Percentiles rank a stretch among this genome's conserved stretches.
Conservation (phyloP, 2,888 invertebrate genomes). For the Toxonevra muliebris region DNA sequence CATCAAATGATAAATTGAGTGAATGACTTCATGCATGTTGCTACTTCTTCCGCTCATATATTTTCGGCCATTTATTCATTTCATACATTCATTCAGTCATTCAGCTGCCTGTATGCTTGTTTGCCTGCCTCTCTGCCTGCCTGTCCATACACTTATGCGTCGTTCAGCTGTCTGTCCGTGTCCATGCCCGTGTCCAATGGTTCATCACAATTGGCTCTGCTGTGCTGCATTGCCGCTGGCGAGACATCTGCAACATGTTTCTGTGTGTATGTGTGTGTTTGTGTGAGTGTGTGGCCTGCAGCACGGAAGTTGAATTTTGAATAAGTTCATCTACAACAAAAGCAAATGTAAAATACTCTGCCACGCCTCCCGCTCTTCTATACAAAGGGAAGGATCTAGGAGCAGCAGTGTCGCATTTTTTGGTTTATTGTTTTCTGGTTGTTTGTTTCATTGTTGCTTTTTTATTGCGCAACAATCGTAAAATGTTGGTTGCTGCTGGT, state of each 20-base stretch:
- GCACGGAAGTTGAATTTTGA: slow-evolving; percentile 40
- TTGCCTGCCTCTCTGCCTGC: too few species aligned
- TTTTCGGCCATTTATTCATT: slow-evolving; percentile 22
- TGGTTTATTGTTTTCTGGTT: not conserved
- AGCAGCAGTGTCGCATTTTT: too few species aligned
- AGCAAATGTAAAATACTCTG: too few species aligned
- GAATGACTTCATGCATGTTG: slow-evolving; percentile 63
- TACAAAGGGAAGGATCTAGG: slow-evolving; percentile 1
- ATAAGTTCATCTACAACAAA: slow-evolving; percentile 35
- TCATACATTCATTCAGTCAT: slow-evolving; percentile 6
- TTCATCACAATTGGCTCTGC: slow-evolving; percentile 43
- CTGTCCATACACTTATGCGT: not conserved
- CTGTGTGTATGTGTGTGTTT: slow-evolving; percentile 33
- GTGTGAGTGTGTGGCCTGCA: slow-evolving; percentile 14
- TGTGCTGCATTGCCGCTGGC: slow-evolving; percentile 45
- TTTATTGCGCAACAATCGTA: slow-evolving; percentile 43
- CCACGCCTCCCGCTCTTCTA: slow-evolving; percentile 24
- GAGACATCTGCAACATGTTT: slow-evolving; percentile 42
- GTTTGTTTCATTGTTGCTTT: slow-evolving; percentile 38
- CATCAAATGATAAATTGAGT: slow-evolving; percentile 65
- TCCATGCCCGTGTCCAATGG: slow-evolving; percentile 31
- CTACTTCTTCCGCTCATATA: slow-evolving; percentile 49
- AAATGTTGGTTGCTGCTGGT: slow-evolving; percentile 23
- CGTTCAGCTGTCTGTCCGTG: slow-evolving; percentile 29
- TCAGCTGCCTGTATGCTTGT: not conserved